These are phyloP conservation scores for Ctenosaura bakeri DNA, from an alignment of 2,797 vertebrate genomes.

Conservation along the genomic window DNA sequence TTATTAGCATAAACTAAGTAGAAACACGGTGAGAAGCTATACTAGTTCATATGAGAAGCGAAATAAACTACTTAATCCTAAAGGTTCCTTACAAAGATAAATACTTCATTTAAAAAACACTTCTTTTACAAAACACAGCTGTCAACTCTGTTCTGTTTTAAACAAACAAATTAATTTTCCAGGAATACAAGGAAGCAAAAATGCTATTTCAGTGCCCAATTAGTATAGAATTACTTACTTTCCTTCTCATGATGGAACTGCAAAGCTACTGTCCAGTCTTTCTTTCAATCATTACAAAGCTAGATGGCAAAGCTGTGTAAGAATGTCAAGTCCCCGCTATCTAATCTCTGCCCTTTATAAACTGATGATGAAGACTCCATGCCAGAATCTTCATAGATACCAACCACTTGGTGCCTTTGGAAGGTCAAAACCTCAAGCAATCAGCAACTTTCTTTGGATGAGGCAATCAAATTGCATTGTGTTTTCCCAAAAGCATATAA, in stretches of 20 bases:
- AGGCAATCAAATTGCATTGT: constrained; percentile 15
- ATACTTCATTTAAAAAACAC: neutral
- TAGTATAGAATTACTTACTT: constrained; percentile 56
- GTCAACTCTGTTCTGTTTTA: neutral
- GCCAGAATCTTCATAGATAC: constrained; percentile 61
- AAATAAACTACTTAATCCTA: neutral
- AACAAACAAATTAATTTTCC: constrained; percentile 54
- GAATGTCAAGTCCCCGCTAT: constrained; percentile 48
- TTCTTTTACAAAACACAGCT: neutral
- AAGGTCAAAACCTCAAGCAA: neutral
- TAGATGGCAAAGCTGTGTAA: constrained; percentile 47
- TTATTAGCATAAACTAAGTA: neutral
- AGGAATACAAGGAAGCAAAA: constrained; percentile 44
- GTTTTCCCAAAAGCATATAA: neutral
- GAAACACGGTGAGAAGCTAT: neutral
- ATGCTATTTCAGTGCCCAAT: constrained; percentile 35
- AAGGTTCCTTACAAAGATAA: neutral
- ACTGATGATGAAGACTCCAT: constrained; percentile 64
- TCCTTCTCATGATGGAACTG: constrained; percentile 61
- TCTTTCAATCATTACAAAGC: constrained; percentile 75
- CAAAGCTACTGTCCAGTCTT: constrained; percentile 34
- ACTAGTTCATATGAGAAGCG: neutral
- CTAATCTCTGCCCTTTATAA: constrained; percentile 69
- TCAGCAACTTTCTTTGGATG: neutral
- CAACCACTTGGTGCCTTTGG: neutral